phyloP scores from a whole-genome alignment of 2,888 invertebrate genomes.

The Papilio gigon region DNA sequence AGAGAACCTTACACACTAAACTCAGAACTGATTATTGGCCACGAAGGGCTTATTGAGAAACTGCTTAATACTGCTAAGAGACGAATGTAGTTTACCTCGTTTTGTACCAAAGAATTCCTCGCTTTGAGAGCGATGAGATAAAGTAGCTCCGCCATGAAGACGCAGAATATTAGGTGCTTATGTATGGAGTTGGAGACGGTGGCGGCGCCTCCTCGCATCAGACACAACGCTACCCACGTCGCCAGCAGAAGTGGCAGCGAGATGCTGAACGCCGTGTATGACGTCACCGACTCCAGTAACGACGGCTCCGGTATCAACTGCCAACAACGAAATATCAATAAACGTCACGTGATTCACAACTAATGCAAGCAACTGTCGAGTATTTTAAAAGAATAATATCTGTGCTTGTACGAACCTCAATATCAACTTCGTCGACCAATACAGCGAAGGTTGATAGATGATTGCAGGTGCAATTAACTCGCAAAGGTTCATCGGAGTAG shows the following conservation, averaged over 20 bases:
- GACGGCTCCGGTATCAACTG: slow-evolving; percentile 94
- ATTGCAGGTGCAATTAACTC: slow-evolving; percentile 95
- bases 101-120: slow-evolving; percentile 89
- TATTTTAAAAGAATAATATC: background rate
- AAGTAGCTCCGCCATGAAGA: slow-evolving; percentile 92
- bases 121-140: slow-evolving; percentile 94
- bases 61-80: background rate
- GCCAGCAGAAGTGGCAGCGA: slow-evolving; percentile 90
- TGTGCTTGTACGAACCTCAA: slow-evolving; percentile 83
- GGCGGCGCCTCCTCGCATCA: slow-evolving; percentile 90
- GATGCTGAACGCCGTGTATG: slow-evolving; percentile 93
- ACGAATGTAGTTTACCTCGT: slow-evolving; percentile 83
- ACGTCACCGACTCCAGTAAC: slow-evolving; percentile 91
- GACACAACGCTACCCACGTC: slow-evolving; percentile 90
- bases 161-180: slow-evolving; percentile 95
- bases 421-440: slow-evolving; percentile 93
- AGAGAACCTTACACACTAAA: no score
- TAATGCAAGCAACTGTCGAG: background rate
- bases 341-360: background rate
- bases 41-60: no score
- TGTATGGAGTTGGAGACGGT: slow-evolving; percentile 97
- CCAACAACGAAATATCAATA: slow-evolving; percentile 44
- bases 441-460: slow-evolving; percentile 96
- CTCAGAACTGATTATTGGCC: no score
- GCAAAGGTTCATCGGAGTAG: slow-evolving; percentile 81